phyloP scores from a whole-genome alignment of 2,113 vertebrate genomes.

The Phycodurus eques region DNA sequence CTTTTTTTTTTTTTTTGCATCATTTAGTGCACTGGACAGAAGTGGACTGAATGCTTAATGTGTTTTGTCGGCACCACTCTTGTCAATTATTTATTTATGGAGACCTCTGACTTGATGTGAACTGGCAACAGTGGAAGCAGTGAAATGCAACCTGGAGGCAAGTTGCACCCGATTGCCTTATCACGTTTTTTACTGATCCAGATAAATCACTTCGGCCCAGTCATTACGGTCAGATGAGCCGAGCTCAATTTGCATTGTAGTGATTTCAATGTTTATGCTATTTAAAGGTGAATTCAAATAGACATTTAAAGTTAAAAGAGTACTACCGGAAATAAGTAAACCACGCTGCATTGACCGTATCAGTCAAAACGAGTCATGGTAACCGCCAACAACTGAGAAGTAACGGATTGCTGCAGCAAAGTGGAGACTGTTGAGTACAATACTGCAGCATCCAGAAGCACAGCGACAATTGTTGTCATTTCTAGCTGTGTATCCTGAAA shows the following conservation, averaged over 20 bases:
- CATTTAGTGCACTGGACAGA: slow-evolving; percentile 14
- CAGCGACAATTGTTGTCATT: too few relatives aligned
- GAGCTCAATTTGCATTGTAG: neutral
- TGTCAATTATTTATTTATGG: slow-evolving; percentile 31
- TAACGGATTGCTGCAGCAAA: too few relatives aligned
- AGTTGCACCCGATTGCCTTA: neutral
- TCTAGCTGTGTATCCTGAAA: too few relatives aligned
- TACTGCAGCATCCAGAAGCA: too few relatives aligned
- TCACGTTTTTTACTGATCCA: neutral
- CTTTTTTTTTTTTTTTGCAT: neutral
- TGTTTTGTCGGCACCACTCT: slow-evolving; percentile 19
- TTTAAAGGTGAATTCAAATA: neutral
- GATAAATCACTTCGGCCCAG: neutral
- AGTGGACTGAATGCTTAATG: slow-evolving; percentile 20
- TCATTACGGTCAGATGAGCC: neutral
- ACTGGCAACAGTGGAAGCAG: slow-evolving; percentile 8
- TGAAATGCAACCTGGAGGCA: neutral
- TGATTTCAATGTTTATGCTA: neutral
- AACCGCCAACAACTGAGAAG: too few relatives aligned
- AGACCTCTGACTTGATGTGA: slow-evolving; percentile 7
- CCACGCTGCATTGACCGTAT: too few relatives aligned
- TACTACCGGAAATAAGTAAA: too few relatives aligned
- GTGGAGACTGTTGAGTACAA: too few relatives aligned
- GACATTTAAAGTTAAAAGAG: neutral
- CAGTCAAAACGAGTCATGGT: too few relatives aligned